These are phyloP conservation scores for Ellobius talpinus DNA, from an alignment of 2,113 vertebrate species.

Conservation along the genomic window DNA sequence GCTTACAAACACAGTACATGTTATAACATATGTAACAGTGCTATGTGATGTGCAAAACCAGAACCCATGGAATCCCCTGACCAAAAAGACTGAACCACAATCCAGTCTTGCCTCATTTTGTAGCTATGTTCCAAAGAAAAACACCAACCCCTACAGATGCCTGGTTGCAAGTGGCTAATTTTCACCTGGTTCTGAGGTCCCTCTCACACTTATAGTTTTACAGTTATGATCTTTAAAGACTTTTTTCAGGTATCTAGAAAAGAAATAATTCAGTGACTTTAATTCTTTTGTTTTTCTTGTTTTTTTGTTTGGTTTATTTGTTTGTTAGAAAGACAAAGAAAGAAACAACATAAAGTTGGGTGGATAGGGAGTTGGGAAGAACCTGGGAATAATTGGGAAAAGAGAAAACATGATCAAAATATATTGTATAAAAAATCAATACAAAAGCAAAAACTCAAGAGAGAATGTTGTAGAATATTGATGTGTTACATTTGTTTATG, in stretches of 20 bases:
- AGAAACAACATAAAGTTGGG: neutral
- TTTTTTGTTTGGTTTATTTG: neutral
- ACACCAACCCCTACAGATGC: neutral
- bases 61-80: neutral
- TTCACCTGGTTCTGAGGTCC: neutral
- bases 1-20: neutral
- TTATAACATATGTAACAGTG: neutral
- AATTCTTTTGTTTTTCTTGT: neutral
- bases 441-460: neutral
- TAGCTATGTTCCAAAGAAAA: neutral
- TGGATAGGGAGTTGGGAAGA: neutral
- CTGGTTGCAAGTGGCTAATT: neutral
- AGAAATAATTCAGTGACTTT: neutral
- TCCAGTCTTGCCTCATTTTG: neutral
- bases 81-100: neutral
- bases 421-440: neutral
- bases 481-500: too few relatives aligned
- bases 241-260: constrained; percentile 39
- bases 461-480: neutral
- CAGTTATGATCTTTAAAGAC: neutral
- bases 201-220: neutral
- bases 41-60: neutral
- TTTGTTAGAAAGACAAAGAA: neutral
- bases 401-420: neutral
- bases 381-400: neutral